A percentile compares a stretch with the other conserved stretches of the same genome.
These are phyloP conservation scores for Paracanthobrama guichenoti DNA, from an alignment of 2,113 vertebrate species.

Conservation along the genomic window DNA sequence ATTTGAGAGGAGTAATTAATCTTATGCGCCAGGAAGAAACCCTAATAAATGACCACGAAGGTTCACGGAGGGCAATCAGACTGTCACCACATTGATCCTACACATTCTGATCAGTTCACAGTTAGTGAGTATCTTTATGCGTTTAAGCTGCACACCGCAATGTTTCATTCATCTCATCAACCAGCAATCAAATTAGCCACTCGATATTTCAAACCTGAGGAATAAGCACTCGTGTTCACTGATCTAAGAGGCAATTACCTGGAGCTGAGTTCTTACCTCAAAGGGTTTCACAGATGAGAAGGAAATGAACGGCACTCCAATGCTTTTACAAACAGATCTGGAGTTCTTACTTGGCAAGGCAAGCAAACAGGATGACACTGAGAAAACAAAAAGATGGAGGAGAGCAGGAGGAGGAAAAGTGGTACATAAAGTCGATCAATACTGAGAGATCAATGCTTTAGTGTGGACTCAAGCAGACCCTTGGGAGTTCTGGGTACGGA, in stretches of 20 bases:
- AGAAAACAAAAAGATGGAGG: constrained; percentile 46
- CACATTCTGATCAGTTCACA: constrained; percentile 27
- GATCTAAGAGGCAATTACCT: constrained; percentile 40
- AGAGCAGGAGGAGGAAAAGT: constrained; percentile 39
- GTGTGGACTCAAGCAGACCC: constrained; percentile 48
- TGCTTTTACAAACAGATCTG: constrained; percentile 19
- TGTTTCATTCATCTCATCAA: constrained; percentile 36
- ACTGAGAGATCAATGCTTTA: constrained; percentile 53
- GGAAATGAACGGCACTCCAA: neutral
- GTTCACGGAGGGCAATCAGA: constrained; percentile 20
- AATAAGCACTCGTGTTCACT: constrained; percentile 38
- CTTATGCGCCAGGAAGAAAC: neutral
- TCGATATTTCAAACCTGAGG: constrained; percentile 29
- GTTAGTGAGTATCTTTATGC: neutral
- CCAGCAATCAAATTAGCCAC: constrained; percentile 46
- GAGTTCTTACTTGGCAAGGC: neutral
- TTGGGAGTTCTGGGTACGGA: constrained; percentile 31
- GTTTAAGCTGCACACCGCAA: constrained; percentile 7
- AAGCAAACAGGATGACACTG: constrained; percentile 1
- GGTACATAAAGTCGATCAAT: constrained; percentile 53
- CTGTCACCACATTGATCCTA: constrained; percentile 39
- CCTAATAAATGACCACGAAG: constrained; percentile 37
- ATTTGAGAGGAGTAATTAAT: constrained; percentile 27
- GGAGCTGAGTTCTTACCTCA: constrained; percentile 36
- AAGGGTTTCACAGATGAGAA: neutral